Conservation (phyloP, 2,888 invertebrate genomes). For the Epirrhoe alternata region DNA sequence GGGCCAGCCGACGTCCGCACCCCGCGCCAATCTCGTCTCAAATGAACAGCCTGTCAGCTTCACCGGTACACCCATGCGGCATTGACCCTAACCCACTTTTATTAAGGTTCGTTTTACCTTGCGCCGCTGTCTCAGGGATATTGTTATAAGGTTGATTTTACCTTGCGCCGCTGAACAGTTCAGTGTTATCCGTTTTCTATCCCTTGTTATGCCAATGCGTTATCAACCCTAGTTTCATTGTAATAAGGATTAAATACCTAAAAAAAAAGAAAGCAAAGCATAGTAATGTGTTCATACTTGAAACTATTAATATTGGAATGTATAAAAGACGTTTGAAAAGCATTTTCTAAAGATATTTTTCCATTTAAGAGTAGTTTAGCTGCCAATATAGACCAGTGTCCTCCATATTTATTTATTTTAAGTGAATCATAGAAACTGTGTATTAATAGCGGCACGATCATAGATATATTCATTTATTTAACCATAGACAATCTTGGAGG, state of each 20-base stretch:
- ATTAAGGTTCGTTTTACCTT: slow-evolving; percentile 28
- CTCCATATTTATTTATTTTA: slow-evolving; percentile 31
- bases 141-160: slow-evolving; percentile 7
- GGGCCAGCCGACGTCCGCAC: slow-evolving; percentile 79
- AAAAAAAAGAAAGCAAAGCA: too few species aligned
- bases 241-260: not conserved
- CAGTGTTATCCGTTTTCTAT: too few species aligned
- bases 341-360: slow-evolving; percentile 28
- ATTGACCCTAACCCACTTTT: slow-evolving; percentile 52
- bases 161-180: not conserved
- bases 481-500: slow-evolving; percentile 30
- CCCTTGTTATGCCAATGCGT: too few species aligned
- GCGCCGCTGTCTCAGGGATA: slow-evolving; percentile 1
- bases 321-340: slow-evolving; percentile 22
- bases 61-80: slow-evolving; percentile 86
- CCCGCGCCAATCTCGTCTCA: slow-evolving; percentile 91
- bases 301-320: not conserved
- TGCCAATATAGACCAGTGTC: slow-evolving; percentile 38
- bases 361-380: slow-evolving; percentile 12
- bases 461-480: slow-evolving; percentile 29
- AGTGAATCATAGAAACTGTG: slow-evolving; percentile 23
- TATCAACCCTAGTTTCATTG: not conserved
- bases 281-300: slow-evolving; percentile 15
- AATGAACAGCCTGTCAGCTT: slow-evolving; percentile 93
- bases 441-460: slow-evolving; percentile 36